Evolutionary conservation across 2,113 vertebrate genomes (phyloP).

Genomic region (Rhipidura dahli): DNA sequence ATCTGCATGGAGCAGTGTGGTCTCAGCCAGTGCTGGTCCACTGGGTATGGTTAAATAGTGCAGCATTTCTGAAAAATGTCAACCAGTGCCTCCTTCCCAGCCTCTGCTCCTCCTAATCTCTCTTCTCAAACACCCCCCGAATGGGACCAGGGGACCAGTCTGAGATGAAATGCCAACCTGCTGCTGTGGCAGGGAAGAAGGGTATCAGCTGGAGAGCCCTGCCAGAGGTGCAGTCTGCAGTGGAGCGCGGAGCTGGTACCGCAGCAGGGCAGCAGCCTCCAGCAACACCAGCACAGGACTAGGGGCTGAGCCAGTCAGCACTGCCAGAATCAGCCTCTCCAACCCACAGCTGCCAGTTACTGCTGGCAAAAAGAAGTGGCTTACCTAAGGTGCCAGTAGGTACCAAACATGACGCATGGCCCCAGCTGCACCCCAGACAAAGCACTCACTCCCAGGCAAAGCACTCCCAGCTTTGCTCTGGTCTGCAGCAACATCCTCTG

Average conservation of each 20-base stretch:
- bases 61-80: background rate
- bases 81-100: background rate
- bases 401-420: rapidly evolving
- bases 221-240: background rate
- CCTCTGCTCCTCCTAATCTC: background rate
- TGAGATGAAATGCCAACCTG: background rate
- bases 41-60: background rate
- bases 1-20: background rate
- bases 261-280: background rate
- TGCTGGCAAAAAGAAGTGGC: background rate
- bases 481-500: conserved; percentile 48
- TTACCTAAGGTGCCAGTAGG: background rate
- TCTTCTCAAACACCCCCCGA: background rate
- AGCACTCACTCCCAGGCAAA: background rate
- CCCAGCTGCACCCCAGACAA: background rate
- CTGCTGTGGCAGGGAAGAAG: background rate
- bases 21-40: background rate
- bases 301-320: background rate
- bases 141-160: background rate
- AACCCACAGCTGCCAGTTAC: rapidly evolving
- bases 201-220: background rate
- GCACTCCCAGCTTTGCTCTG: background rate
- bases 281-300: rapidly evolving
- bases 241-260: background rate
- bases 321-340: background rate